Evolutionary conservation across 2,113 vertebrate species (phyloP), one percentile per base, ranked within the genome.

Genomic region (Toxotes chatareus): DNA sequence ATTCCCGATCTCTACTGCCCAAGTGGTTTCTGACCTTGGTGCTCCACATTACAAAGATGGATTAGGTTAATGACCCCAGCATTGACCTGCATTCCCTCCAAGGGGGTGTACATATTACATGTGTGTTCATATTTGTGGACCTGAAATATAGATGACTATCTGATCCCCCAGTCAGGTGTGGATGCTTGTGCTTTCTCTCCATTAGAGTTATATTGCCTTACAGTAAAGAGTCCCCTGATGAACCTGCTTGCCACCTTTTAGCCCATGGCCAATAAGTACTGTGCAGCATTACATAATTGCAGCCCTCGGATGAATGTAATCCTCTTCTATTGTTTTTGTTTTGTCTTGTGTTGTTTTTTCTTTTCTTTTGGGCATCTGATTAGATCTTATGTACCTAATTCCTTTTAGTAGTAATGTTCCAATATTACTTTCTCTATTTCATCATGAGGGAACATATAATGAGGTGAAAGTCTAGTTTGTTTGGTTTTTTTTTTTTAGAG

Each of bases 201-300:
- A 79, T 89, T 89, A 86, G 64, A 55, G 31, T 49, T 71, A 12
- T 84, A 80, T 83, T 91, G 74, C 67, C 72, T 80, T 84, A 80
- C 86, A 69, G 73, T 77, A 76, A 86, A 46, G 61, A 86, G 74
- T 80, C 79, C 82, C 89, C 61, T 5, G 76, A 71, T 84, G 53
- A 64, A 60, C 5, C 69, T 27, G 36, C 61, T 79, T 59, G 17
- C 61, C 76, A 57, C 4, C 36, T 88, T 63, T 79, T 68, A 80
- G 79, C 79, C 27, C 36, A 27, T 13, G 3, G 51, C 13, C 75
- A 36, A 34, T 68, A 80, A 83, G 56, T 46, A 27, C 47, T 51
- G 40, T 32, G 19, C 73, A 63, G 31, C 27, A 19, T 80, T 57
- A 69, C 56, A 66, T 55, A 42, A 47, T 19, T 53, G 19, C 42